Evolutionary conservation across 2,888 invertebrate genomes (phyloP), one percentile per base, ranked within the genome.

Genomic region (Alsophila aescularia): DNA sequence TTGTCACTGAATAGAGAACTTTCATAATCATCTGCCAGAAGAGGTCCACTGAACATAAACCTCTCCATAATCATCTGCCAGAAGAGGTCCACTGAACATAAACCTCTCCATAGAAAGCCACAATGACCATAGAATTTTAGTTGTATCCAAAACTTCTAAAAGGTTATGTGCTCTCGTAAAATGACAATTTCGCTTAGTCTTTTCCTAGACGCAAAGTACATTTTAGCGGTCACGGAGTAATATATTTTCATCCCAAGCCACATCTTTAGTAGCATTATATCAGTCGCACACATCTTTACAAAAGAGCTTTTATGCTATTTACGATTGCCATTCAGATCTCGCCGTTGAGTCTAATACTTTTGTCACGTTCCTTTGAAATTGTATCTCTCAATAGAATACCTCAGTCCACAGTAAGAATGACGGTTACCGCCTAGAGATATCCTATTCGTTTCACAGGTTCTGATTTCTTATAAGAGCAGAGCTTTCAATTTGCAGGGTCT

Each of bases 401-500:
- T 49, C 42, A 41, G 41, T 41, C 47, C 48, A 49, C 42, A 39
- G 48, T 54, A 45, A 9, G 32, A 15, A 8, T n/a, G 24, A 10
- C 29, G 10, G 29, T n/a, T n/a, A 4, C 13, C 14, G 2, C 3
- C 42, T 12, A 41, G 15, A 12, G 13, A 10, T 32, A 29, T 50
- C 55, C 59, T 63, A 58, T 56, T 66, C 70, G 69, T 67, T 70
- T 69, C 66, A 68, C 72, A 67, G 69, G 63, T 61, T 68, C 65
- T 69, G 70, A 72, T 69, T 73, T 73, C 76, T 75, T 74, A 71
- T 69, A 50, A 47, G 47, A 53, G 68, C 71, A 75, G 77, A 80
- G 79, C 75, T 77, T 82, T 81, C 78, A 82, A 81, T 81, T 82
- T 81, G 72, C 75, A 73, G 77, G 75, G 80, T 76, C 78, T 79